A percentile compares a stretch with the other conserved stretches of the same genome.
Conservation (phyloP, 2,888 invertebrate genomes). For the Pyrocoelia pectoralis region DNA sequence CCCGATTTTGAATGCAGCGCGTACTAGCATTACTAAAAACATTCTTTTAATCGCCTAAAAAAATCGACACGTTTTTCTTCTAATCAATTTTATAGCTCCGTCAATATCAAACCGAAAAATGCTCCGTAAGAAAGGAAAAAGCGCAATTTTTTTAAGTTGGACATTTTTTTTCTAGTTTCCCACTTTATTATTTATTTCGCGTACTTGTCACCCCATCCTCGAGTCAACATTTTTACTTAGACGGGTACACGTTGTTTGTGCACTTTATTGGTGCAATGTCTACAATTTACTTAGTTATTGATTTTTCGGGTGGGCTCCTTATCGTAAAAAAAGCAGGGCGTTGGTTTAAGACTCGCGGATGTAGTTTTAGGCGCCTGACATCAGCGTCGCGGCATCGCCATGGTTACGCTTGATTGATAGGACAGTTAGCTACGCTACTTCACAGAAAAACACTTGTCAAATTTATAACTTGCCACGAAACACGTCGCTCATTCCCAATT, state of each 20-base stretch:
- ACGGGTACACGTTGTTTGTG: slow-evolving; percentile 32
- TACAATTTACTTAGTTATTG: slow-evolving; percentile 55
- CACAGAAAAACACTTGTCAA: slow-evolving; percentile 10
- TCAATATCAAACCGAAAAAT: too few species aligned
- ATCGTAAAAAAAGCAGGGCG: slow-evolving; percentile 57
- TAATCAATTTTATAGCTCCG: not conserved
- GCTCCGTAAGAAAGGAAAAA: too few species aligned
- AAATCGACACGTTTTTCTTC: slow-evolving; percentile 31
- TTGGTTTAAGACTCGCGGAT: slow-evolving; percentile 54
- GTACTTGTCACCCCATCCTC: slow-evolving; percentile 32
- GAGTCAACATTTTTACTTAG: slow-evolving; percentile 35
- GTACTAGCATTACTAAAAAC: slow-evolving; percentile 56
- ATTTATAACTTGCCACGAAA: not conserved
- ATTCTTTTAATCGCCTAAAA: slow-evolving; percentile 40
- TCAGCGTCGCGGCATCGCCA: slow-evolving; percentile 45
- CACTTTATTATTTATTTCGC: slow-evolving; percentile 3
- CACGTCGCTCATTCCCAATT: too few species aligned
- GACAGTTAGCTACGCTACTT: slow-evolving; percentile 34
- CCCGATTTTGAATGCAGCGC: slow-evolving; percentile 57
- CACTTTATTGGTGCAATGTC: slow-evolving; percentile 42
- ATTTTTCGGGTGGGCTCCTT: slow-evolving; percentile 57
- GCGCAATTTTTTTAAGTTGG: too few species aligned
- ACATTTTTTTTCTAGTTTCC: too few species aligned
- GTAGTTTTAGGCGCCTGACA: slow-evolving; percentile 48
- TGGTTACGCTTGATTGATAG: slow-evolving; percentile 47